A percentile compares a stretch with the other conserved stretches of the same genome.
These are phyloP conservation scores for Andrena cerasifolii DNA, from an alignment of 1,140 invertebrate species.

Conservation along the genomic window DNA sequence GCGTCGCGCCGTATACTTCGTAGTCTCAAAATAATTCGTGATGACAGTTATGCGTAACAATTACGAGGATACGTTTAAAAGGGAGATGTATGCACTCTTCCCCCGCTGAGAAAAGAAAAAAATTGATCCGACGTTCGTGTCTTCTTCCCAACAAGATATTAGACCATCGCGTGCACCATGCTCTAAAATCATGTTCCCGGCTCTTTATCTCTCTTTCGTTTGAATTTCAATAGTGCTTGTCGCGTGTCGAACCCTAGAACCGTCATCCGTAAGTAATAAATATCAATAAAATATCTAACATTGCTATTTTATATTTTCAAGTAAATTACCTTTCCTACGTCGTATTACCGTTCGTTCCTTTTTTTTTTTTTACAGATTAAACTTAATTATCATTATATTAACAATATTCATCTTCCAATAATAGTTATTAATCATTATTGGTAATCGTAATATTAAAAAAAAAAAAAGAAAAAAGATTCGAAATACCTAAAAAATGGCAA, in stretches of 20 bases:
- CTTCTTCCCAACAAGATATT: slow-evolving; percentile 44
- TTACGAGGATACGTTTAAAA: slow-evolving; percentile 43
- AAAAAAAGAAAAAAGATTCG: slow-evolving; percentile 51
- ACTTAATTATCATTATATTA: slow-evolving; percentile 80
- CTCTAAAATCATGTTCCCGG: slow-evolving; percentile 52
- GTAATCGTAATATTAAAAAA: slow-evolving; percentile 72
- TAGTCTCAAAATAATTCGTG: slow-evolving; percentile 22
- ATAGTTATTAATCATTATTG: slow-evolving; percentile 73
- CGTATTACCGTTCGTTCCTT: slow-evolving; percentile 71
- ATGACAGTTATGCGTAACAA: slow-evolving; percentile 39
- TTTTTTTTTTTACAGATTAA: slow-evolving; percentile 75
- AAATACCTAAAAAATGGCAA: slow-evolving; percentile 77
- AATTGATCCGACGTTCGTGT: slow-evolving; percentile 34
- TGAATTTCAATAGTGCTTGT: slow-evolving; percentile 60
- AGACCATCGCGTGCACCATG: slow-evolving; percentile 57
- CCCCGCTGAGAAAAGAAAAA: neutral
- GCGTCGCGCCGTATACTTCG: neutral
- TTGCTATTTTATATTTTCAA: slow-evolving; percentile 78
- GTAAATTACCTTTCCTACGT: slow-evolving; percentile 74
- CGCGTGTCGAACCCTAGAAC: slow-evolving; percentile 66
- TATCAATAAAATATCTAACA: slow-evolving; percentile 82
- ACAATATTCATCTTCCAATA: slow-evolving; percentile 77
- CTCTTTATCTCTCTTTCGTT: slow-evolving; percentile 5
- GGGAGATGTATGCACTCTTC: slow-evolving; percentile 20
- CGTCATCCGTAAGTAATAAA: slow-evolving; percentile 77